Percentiles rank a stretch among this genome's conserved stretches.
These are phyloP conservation scores for Pantherophis vulpinus DNA, from an alignment of 2,797 vertebrate species.

Conservation along the genomic window DNA sequence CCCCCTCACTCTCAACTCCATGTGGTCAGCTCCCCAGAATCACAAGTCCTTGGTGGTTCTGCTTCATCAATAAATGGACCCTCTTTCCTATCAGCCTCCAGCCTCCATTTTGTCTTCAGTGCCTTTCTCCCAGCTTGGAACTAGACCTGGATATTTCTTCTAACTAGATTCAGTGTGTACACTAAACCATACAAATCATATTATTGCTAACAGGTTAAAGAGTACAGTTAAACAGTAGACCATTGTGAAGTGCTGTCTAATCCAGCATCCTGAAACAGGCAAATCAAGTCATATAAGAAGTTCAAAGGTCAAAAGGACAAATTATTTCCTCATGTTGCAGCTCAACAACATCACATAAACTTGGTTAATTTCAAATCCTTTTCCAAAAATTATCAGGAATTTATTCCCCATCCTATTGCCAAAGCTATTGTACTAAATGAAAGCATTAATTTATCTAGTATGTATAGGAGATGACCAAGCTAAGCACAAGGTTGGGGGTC, in stretches of 20 bases:
- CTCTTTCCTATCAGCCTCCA: no score
- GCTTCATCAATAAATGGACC: no score
- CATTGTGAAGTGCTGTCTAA: background rate
- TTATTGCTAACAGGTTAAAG: background rate
- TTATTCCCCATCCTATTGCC: background rate
- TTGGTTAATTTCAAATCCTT: background rate
- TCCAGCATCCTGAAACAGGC: background rate
- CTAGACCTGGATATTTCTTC: no score
- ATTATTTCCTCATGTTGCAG: background rate
- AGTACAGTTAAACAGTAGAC: background rate
- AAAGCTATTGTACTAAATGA: background rate
- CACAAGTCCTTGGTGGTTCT: no score
- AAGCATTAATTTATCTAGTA: background rate
- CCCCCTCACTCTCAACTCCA: no score
- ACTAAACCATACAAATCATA: background rate
- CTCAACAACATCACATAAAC: background rate
- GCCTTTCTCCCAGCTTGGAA: no score
- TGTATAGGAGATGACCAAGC: no score
- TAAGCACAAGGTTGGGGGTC: no score
- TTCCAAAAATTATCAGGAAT: background rate
- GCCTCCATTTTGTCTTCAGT: no score
- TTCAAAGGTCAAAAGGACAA: background rate
- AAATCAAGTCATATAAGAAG: background rate
- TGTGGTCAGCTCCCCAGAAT: no score
- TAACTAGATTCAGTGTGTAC: background rate